Conservation (phyloP, 2,888 invertebrate genomes). For the Lepidocyrtinus sp. region DNA sequence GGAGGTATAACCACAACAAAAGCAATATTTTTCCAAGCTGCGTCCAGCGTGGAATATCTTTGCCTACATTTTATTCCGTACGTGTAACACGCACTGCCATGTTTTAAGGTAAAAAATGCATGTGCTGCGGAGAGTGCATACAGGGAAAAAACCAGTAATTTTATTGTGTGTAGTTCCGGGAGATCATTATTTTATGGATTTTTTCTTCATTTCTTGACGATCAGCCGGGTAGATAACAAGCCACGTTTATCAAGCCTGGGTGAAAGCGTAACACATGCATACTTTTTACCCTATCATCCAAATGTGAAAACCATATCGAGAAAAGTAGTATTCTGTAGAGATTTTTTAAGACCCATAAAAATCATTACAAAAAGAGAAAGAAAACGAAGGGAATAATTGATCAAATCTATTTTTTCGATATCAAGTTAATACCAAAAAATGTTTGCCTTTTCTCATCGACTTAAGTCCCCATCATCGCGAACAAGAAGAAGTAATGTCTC, state of each 20-base stretch:
- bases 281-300: no score
- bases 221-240: conserved; percentile 41
- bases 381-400: conserved; percentile 34
- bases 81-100: conserved; percentile 4
- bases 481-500: not conserved
- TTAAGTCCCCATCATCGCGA: conserved; percentile 10
- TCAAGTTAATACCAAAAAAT: conserved; percentile 13
- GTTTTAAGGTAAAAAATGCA: conserved; percentile 2
- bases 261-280: not conserved
- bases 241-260: conserved; percentile 4
- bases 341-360: conserved; percentile 25
- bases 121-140: conserved; percentile 29
- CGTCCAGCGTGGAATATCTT: not conserved
- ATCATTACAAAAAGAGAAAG: conserved; percentile 31
- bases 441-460: not conserved
- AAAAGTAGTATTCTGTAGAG: not conserved
- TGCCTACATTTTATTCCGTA: not conserved
- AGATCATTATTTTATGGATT: conserved; percentile 38
- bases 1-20: conserved; percentile 8
- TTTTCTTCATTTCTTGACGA: conserved; percentile 26
- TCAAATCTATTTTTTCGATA: conserved; percentile 29
- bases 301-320: no score
- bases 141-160: conserved; percentile 33
- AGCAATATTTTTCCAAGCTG: conserved; percentile 1
- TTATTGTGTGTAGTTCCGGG: conserved; percentile 25